Conservation (phyloP, 2,797 vertebrate genomes). For the Sebastes hubbsi region DNA sequence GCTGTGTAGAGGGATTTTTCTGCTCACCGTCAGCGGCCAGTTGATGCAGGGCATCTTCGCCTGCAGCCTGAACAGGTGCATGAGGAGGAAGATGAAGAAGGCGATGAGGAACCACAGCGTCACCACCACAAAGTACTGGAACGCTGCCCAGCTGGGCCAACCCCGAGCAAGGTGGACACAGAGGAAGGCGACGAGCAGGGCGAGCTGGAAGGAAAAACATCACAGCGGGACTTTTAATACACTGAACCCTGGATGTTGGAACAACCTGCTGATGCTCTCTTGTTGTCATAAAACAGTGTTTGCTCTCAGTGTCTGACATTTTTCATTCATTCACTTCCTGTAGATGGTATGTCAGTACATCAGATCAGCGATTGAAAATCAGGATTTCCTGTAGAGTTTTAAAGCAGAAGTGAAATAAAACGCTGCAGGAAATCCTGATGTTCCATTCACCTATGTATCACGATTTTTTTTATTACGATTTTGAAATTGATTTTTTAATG, state of each 20-base stretch:
- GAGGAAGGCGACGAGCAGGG: constrained; percentile 88
- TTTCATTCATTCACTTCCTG: too few relatives aligned
- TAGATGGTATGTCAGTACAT: too few relatives aligned
- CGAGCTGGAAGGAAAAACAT: constrained; percentile 76
- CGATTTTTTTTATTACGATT: too few relatives aligned
- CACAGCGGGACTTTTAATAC: neutral
- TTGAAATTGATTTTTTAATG: too few relatives aligned
- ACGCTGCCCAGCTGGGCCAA: constrained; percentile 80
- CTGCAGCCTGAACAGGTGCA: constrained; percentile 89
- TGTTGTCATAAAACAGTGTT: neutral
- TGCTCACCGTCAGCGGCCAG: constrained; percentile 91
- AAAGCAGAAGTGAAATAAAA: too few relatives aligned
- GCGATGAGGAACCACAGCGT: constrained; percentile 89
- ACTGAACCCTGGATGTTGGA: too few relatives aligned
- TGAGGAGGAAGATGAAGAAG: constrained; percentile 89
- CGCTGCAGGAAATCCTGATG: too few relatives aligned
- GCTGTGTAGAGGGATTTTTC: rapidly evolving
- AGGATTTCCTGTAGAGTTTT: too few relatives aligned
- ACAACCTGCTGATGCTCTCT: too few relatives aligned
- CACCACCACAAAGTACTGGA: constrained; percentile 91
- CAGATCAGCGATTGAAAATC: too few relatives aligned
- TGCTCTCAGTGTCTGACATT: neutral
- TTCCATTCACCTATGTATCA: too few relatives aligned
- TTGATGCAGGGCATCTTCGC: constrained; percentile 89
- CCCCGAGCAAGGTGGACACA: constrained; percentile 77